Evolutionary conservation across 2,797 vertebrate genomes (phyloP).

Genomic region (Serranus cabrilla): DNA sequence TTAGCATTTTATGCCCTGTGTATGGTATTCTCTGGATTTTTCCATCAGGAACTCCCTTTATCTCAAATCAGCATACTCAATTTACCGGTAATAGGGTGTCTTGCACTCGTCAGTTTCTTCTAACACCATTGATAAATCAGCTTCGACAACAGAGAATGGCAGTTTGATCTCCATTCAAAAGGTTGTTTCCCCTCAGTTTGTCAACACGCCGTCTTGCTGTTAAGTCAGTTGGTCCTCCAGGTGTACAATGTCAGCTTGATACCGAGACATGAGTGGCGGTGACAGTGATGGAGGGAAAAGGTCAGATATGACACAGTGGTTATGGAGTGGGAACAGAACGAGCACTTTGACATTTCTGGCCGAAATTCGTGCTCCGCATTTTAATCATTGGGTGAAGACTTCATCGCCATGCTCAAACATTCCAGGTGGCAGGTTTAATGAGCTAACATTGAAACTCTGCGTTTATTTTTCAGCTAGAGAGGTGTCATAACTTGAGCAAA

Average conservation of each 20-base stretch:
- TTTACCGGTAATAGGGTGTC: slow-evolving; percentile 43
- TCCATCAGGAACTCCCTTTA: slow-evolving; percentile 19
- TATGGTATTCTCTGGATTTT: neutral
- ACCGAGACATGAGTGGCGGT: slow-evolving; percentile 62
- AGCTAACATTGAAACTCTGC: slow-evolving; percentile 33
- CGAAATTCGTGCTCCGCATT: slow-evolving; percentile 62
- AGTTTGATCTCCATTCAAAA: slow-evolving; percentile 71
- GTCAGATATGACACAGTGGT: slow-evolving; percentile 78
- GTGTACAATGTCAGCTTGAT: slow-evolving; percentile 63
- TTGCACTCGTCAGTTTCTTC: slow-evolving; percentile 48
- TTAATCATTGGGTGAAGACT: slow-evolving; percentile 61
- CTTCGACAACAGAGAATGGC: slow-evolving; percentile 64
- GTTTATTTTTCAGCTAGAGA: slow-evolving; percentile 29
- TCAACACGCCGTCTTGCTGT: slow-evolving; percentile 59
- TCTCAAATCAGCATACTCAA: slow-evolving; percentile 33
- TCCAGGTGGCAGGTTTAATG: slow-evolving; percentile 46
- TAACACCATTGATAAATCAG: slow-evolving; percentile 65
- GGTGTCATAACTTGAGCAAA: slow-evolving; percentile 19
- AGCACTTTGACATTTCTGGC: slow-evolving; percentile 80
- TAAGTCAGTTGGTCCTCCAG: slow-evolving; percentile 63
- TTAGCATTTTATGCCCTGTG: neutral
- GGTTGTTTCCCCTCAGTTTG: slow-evolving; percentile 64
- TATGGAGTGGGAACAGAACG: slow-evolving; percentile 65
- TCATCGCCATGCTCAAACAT: slow-evolving; percentile 6
- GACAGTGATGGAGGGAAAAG: slow-evolving; percentile 83